Evolutionary conservation across 1,140 invertebrate genomes (phyloP), one percentile per base, ranked within the genome.

Genomic region (Teleogryllus occipitalis): DNA sequence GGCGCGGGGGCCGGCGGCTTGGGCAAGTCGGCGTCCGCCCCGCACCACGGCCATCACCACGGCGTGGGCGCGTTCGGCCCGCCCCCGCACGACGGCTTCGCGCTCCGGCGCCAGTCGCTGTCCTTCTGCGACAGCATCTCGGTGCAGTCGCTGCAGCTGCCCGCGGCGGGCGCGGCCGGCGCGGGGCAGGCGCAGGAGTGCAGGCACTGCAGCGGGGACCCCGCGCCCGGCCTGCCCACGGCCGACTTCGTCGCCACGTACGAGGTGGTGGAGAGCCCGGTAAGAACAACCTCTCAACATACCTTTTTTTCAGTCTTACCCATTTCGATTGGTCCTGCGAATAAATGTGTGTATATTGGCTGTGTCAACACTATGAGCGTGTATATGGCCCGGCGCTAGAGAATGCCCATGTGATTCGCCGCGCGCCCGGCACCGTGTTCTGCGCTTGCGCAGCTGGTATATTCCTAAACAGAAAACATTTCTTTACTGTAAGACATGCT

Each of bases 241-340:
- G 83, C 83, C 7, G 83, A 84, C 77, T 84, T 84, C 75, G 82
- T 84, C 75, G 83, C 83, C n/a, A 83, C 83, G 48, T 84, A 84
- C 80, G 81, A 84, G 54, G 82, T 83, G 49, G 82, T 83, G 75
- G 80, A 81, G 49, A 79, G 80, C 73, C 80, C 80, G 22, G 47
- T 39, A 39, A 39, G 27, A 2, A 74, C 18, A 18, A 77, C 81
- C n/a, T n/a, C n/a, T n/a, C n/a, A n/a, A n/a, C n/a, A n/a, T n/a
- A n/a, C n/a, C n/a, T n/a, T n/a, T 39, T 5, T 39, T 39, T 39
- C 27, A 39, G 27, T 39, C 5, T 5, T 39, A 5, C 27, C 27
- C 1, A 39, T 5, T 1, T 39, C 27, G 27, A 39, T 2, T 2
- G n/a, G 1, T 1, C 27, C 1, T 39, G 5, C 27, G 27, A 2